These are phyloP conservation scores for Acanthisitta chloris DNA, from an alignment of 2,113 vertebrate genomes.

Conservation along the genomic window DNA sequence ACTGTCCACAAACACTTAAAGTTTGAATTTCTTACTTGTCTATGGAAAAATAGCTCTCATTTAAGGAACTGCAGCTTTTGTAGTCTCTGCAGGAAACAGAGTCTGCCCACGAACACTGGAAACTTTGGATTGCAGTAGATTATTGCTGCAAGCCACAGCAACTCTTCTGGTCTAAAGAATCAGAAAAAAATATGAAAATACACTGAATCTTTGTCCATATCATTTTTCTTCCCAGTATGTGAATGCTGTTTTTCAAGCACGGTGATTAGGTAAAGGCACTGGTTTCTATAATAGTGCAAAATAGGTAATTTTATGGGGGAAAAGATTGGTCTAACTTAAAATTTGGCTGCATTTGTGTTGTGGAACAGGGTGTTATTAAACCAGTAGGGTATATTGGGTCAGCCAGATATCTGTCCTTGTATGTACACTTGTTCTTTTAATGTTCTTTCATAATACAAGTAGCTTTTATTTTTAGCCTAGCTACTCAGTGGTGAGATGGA, in stretches of 20 bases:
- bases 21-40: neutral
- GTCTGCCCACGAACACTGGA: neutral
- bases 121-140: neutral
- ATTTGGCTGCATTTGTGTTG: neutral
- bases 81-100: neutral
- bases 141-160: neutral
- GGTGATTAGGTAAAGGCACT: neutral
- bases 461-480: constrained; percentile 38
- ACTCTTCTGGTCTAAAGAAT: neutral
- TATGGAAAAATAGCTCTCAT: neutral
- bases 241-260: neutral
- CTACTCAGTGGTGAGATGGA: neutral
- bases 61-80: neutral
- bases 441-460: neutral
- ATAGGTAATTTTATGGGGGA: neutral
- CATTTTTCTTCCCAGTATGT: neutral
- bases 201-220: neutral
- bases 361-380: neutral
- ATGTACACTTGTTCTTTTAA: neutral
- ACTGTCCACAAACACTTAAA: neutral
- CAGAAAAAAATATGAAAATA: neutral
- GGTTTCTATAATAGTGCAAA: neutral
- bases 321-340: accelerated
- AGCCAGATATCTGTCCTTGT: neutral
- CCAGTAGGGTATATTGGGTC: neutral